Conservation (phyloP, 2,888 invertebrate species). For the Acleris holmiana region DNA sequence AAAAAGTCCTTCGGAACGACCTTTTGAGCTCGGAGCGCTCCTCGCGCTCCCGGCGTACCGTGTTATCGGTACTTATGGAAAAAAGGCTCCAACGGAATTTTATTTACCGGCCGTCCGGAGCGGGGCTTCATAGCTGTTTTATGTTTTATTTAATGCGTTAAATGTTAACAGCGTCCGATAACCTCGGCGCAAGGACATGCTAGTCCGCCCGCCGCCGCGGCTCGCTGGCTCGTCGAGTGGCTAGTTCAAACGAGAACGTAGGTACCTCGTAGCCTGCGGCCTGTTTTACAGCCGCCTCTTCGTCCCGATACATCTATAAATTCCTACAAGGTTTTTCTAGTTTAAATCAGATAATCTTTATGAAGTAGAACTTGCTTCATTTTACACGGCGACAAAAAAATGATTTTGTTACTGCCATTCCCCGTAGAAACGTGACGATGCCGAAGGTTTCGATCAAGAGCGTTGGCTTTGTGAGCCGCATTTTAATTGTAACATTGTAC, state of each 20-base stretch:
- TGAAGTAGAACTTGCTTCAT: background rate
- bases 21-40: slow-evolving; percentile 67
- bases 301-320: slow-evolving; percentile 34
- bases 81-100: slow-evolving; percentile 82
- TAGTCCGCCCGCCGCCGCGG: slow-evolving; percentile 55
- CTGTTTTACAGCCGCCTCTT: slow-evolving; percentile 58
- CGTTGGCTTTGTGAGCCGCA: slow-evolving; percentile 41
- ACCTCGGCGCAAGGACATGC: slow-evolving; percentile 79
- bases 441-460: slow-evolving; percentile 47
- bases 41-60: slow-evolving; percentile 52
- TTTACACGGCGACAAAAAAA: slow-evolving; percentile 16
- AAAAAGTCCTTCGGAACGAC: slow-evolving; percentile 73
- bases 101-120: slow-evolving; percentile 68
- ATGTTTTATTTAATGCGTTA: slow-evolving; percentile 74
- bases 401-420: slow-evolving; percentile 13
- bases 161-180: slow-evolving; percentile 82
- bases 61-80: slow-evolving; percentile 74
- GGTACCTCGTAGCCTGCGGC: slow-evolving; percentile 49
- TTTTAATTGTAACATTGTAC: slow-evolving; percentile 48
- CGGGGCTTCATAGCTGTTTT: slow-evolving; percentile 79
- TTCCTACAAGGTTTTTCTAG: background rate
- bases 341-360: background rate
- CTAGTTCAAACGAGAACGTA: slow-evolving; percentile 61
- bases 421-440: slow-evolving; percentile 37
- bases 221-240: slow-evolving; percentile 40